These are phyloP conservation scores for Drosophila histrio DNA, from an alignment of 2,888 invertebrate species.

Conservation along the genomic window DNA sequence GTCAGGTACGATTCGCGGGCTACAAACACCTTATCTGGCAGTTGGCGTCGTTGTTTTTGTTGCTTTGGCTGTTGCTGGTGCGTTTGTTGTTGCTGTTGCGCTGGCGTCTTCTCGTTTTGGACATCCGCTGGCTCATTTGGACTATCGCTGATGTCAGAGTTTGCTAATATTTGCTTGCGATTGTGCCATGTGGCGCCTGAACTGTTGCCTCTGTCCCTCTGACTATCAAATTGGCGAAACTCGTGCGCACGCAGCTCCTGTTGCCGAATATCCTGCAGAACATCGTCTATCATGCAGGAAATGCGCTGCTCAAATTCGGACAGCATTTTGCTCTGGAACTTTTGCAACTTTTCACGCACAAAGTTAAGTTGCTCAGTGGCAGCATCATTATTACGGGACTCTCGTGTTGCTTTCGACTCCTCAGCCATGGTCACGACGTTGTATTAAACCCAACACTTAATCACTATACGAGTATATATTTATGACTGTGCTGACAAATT, in stretches of 20 bases:
- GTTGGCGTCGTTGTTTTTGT: constrained; percentile 39
- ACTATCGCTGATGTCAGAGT: constrained; percentile 56
- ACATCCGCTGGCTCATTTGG: constrained; percentile 43
- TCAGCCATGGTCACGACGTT: constrained; percentile 35
- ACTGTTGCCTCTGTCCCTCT: neutral
- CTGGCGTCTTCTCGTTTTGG: constrained; percentile 34
- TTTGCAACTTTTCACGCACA: constrained; percentile 71
- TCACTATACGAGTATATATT: neutral
- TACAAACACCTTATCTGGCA: constrained; percentile 88
- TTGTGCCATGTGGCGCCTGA: constrained; percentile 61
- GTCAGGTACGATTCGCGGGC: constrained; percentile 92
- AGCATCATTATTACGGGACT: neutral
- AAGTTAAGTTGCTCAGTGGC: constrained; percentile 49
- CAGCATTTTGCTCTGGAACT: constrained; percentile 71
- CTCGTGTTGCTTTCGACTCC: constrained; percentile 5
- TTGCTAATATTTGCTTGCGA: constrained; percentile 39
- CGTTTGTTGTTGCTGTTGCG: constrained; percentile 18
- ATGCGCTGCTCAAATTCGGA: constrained; percentile 81
- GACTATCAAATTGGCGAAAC: constrained; percentile 74
- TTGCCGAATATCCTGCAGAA: constrained; percentile 80
- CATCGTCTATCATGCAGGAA: constrained; percentile 79
- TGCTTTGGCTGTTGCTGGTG: constrained; percentile 23
- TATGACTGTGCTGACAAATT: neutral
- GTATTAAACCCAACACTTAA: neutral
- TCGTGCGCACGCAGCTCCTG: constrained; percentile 79